phyloP scores from a whole-genome alignment of 2,113 vertebrate genomes.

The Puntigrus tetrazona region DNA sequence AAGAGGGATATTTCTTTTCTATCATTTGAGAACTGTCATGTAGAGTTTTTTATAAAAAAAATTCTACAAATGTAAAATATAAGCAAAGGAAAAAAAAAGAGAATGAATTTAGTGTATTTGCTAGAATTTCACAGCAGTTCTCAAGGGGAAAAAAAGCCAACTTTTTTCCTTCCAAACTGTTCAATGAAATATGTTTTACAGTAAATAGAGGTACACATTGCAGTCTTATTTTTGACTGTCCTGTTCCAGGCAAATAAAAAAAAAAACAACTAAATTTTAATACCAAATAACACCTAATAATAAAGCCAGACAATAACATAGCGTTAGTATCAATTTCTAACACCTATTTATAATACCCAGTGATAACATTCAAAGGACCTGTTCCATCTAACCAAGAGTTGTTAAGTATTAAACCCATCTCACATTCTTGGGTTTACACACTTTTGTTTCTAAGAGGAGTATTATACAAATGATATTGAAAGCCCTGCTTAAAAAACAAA shows the following conservation, averaged over 20 bases:
- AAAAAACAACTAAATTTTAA: background rate
- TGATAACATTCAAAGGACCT: background rate
- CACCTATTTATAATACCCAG: background rate
- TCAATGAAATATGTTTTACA: background rate
- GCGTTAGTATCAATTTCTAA: background rate
- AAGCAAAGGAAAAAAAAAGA: background rate
- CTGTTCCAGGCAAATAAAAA: background rate
- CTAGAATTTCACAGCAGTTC: background rate
- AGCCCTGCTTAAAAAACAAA: background rate
- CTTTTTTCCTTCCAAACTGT: background rate
- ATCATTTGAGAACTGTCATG: background rate
- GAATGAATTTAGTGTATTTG: background rate
- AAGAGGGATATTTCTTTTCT: background rate
- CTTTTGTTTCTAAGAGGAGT: background rate
- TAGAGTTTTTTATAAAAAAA: background rate
- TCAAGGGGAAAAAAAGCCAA: background rate
- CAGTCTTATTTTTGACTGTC: background rate
- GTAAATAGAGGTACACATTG: background rate
- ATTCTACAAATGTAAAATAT: background rate
- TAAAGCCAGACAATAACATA: conserved; percentile 4
- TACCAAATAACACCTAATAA: background rate
- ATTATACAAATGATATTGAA: background rate
- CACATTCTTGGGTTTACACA: background rate
- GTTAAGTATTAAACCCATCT: conserved; percentile 3
- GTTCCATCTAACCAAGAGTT: background rate